Evolutionary conservation across 2,113 vertebrate species (phyloP).

Genomic region (Bubo bubo): DNA sequence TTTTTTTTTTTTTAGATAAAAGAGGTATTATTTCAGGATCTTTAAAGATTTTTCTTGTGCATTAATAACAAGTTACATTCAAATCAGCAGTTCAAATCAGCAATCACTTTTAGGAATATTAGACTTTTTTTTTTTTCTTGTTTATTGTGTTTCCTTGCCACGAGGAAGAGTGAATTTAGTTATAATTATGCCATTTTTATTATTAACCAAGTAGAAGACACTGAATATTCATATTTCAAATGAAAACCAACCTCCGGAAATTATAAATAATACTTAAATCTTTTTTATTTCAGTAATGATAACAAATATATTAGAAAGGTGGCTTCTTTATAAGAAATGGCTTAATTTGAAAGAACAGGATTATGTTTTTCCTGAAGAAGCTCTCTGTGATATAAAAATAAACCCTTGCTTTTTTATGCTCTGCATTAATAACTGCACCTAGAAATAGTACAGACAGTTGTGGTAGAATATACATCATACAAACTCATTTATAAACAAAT

Average conservation of each 20-base stretch:
- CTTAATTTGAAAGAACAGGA: neutral
- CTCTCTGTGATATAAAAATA: neutral
- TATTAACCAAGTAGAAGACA: neutral
- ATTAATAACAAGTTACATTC: neutral
- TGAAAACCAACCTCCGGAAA: neutral
- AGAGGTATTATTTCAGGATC: neutral
- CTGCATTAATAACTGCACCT: neutral
- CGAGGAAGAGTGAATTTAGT: neutral
- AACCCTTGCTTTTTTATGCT: neutral
- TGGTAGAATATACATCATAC: neutral
- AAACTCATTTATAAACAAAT: conserved; percentile 34
- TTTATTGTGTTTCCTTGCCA: neutral
- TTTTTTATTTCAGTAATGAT: neutral
- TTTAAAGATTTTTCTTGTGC: neutral
- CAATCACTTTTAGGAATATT: neutral
- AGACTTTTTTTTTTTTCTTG: neutral
- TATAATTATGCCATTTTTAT: neutral
- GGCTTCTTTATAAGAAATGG: neutral
- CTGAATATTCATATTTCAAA: neutral
- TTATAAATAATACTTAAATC: neutral
- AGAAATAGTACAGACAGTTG: conserved; percentile 21
- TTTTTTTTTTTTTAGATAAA: neutral
- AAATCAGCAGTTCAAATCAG: neutral
- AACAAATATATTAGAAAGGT: neutral
- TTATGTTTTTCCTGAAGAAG: conserved; percentile 3